Evolutionary conservation across 2,888 invertebrate species (phyloP), one percentile per base, ranked within the genome.

Genomic region (Drosophila rubida): DNA sequence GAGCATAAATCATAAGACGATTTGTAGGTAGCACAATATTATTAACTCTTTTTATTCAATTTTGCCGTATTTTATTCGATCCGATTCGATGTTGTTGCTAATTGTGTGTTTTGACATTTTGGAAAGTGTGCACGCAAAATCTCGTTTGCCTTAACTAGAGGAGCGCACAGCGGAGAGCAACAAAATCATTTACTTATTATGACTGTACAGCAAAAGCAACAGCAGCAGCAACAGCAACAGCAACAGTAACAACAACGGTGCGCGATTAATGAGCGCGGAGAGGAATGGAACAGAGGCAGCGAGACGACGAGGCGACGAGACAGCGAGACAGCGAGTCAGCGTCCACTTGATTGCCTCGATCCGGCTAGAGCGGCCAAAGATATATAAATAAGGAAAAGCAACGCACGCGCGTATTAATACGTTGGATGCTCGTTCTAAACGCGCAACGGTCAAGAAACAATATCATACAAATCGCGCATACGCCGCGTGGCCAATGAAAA

Each of bases 311-410:
- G 50, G 25, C 39, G 42, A 14, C 27, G 46, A 57, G 39, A 25
- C 39, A 25, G 45, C 42, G 63, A 48, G 57, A 48, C 53, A 65
- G 66, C 57, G 80, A 64, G 49, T 63, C 78, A 80, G 71, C 75
- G 72, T 76, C 77, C 80, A 80, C 83, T 84, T 87, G 90, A 89
- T 92, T 89, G 90, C 91, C 92, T 91, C 92, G 91, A 86, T 89
- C 86, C 75, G 86, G 83, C 68, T 77, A 81, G 84, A 81, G 71
- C 60, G 49, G 14, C 89, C 84, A 67, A 81, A 75, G 69, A 85
- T 82, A 91, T 91, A 92, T 92, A 91, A 91, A 91, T 91, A 91
- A 91, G 91, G 91, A 91, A 84, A 84, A 74, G 88, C 84, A 88
- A 86, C 87, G 87, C 88, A 88, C 88, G 88, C 84, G 84, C 87